Conservation (phyloP, 2,888 invertebrate species). For the Poecilus cupreus region DNA sequence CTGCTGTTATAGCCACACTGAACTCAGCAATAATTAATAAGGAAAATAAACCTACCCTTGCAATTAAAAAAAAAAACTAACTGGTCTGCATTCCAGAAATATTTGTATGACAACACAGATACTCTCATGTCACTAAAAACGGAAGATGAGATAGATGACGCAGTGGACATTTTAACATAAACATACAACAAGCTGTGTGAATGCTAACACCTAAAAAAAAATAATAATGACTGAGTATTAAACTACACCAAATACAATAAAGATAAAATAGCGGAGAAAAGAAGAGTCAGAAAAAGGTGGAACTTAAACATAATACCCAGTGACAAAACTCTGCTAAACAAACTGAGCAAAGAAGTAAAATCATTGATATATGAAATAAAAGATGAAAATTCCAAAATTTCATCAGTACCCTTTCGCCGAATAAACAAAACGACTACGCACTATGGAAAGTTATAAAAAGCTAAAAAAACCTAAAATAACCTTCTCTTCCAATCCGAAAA, state of each 20-base stretch:
- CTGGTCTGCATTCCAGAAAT: not conserved
- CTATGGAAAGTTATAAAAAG: slow-evolving; percentile 5
- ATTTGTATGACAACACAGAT: too few relatives aligned
- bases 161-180: not conserved
- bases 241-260: not conserved
- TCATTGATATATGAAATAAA: slow-evolving; percentile 1
- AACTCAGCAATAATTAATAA: not conserved
- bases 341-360: not conserved
- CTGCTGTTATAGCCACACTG: not conserved
- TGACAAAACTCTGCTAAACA: not conserved
- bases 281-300: not conserved
- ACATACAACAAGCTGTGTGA: not conserved
- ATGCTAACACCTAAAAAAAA: not conserved
- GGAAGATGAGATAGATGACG: not conserved
- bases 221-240: not conserved
- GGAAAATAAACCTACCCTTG: not conserved
- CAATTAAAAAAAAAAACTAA: slow-evolving; percentile 28
- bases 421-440: not conserved
- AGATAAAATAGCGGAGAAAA: not conserved
- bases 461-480: too few relatives aligned
- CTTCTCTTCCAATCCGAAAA: too few relatives aligned
- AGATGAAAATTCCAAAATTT: not conserved
- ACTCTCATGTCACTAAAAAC: not conserved
- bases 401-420: not conserved
- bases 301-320: not conserved